Conservation (phyloP, 2,113 vertebrate species). For the Salvator merianae region DNA sequence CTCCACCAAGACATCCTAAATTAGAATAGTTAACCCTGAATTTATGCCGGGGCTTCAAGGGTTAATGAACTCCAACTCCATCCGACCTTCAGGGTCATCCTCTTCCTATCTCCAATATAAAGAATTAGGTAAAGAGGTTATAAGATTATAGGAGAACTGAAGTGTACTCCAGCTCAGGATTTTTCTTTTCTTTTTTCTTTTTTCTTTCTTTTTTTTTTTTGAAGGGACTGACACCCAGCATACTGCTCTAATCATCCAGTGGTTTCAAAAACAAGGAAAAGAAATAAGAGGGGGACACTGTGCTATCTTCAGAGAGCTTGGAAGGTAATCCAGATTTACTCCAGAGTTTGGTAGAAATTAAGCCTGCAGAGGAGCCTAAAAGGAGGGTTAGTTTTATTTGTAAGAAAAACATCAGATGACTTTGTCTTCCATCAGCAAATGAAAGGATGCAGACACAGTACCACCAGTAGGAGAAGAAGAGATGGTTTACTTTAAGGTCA, state of each 20-base stretch:
- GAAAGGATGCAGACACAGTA: background rate
- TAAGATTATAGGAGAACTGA: constrained; percentile 77
- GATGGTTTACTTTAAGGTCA: constrained; percentile 14
- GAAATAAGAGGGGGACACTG: constrained; percentile 32
- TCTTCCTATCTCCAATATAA: constrained; percentile 73
- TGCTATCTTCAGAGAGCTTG: constrained; percentile 65
- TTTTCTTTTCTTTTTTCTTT: constrained; percentile 58
- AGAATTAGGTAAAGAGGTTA: constrained; percentile 79
- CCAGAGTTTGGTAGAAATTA: constrained; percentile 57
- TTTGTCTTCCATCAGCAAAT: background rate
- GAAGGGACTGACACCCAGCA: constrained; percentile 36
- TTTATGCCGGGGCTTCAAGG: constrained; percentile 77
- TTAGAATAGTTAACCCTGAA: constrained; percentile 84
- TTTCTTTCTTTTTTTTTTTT: too few relatives aligned
- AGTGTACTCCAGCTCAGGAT: constrained; percentile 49
- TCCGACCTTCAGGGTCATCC: constrained; percentile 80
- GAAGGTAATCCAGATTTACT: constrained; percentile 65
- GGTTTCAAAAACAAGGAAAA: constrained; percentile 31
- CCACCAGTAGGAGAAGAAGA: background rate
- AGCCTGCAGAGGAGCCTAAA: constrained; percentile 47
- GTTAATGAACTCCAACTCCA: constrained; percentile 87
- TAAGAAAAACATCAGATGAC: too few relatives aligned
- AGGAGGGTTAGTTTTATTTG: too few relatives aligned
- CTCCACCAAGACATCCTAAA: constrained; percentile 74
- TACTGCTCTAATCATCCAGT: constrained; percentile 61